Evolutionary conservation across 1,140 invertebrate genomes (phyloP).

Genomic region (Whitmania pigra): DNA sequence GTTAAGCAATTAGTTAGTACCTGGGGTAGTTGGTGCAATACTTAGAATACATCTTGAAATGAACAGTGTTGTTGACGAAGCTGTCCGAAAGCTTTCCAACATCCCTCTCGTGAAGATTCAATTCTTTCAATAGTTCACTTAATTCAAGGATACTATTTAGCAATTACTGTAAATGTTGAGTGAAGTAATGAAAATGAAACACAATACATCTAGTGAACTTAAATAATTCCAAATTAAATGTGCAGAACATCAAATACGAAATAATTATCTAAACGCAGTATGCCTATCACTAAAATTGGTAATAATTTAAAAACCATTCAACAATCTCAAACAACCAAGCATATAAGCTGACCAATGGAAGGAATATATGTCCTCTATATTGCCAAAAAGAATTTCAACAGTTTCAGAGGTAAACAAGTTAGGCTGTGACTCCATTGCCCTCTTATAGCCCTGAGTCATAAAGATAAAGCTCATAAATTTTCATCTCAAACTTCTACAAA

Average conservation of each 20-base stretch:
- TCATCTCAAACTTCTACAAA: background rate
- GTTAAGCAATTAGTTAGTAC: background rate
- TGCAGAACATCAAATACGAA: background rate
- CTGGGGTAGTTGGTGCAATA: constrained; percentile 8
- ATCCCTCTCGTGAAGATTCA: background rate
- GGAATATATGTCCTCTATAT: constrained; percentile 7
- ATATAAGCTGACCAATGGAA: constrained; percentile 1
- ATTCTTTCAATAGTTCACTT: background rate
- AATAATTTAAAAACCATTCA: background rate
- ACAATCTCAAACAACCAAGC: background rate
- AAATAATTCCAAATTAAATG: background rate
- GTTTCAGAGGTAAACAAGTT: background rate
- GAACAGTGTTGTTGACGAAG: background rate
- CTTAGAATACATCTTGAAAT: background rate
- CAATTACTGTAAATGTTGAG: background rate
- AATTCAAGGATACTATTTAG: background rate
- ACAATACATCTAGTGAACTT: background rate
- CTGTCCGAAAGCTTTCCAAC: background rate
- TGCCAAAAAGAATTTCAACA: background rate
- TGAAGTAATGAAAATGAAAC: background rate
- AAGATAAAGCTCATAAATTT: background rate
- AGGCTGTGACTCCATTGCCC: background rate
- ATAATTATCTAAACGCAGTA: background rate
- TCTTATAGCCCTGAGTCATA: constrained; percentile 1
- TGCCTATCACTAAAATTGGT: background rate